These are phyloP conservation scores for Andrena dorsata DNA, from an alignment of 2,888 invertebrate genomes.

Conservation along the genomic window DNA sequence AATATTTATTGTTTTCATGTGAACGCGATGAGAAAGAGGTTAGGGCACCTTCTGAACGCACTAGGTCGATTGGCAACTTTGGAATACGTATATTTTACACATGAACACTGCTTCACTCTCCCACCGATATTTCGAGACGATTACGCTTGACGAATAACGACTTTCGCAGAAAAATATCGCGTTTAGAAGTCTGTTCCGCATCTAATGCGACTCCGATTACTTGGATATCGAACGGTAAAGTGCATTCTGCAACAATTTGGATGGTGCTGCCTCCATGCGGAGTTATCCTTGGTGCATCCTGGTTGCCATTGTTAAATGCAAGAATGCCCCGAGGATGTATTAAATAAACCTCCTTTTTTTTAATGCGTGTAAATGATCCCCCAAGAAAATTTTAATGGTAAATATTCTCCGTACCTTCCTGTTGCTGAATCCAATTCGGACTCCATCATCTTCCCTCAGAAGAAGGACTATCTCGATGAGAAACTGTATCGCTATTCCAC, in stretches of 20 bases:
- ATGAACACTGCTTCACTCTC: slow-evolving; percentile 22
- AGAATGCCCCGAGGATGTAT: background rate
- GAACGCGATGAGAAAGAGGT: slow-evolving; percentile 34
- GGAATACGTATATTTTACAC: slow-evolving; percentile 14
- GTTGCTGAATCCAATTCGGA: background rate
- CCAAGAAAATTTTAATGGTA: background rate
- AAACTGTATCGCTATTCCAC: background rate
- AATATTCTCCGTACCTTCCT: background rate
- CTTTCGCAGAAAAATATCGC: slow-evolving; percentile 44
- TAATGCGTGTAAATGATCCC: background rate
- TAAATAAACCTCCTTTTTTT: background rate
- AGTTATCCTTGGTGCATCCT: background rate
- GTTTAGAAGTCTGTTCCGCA: slow-evolving; percentile 36
- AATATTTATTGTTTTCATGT: slow-evolving; percentile 48
- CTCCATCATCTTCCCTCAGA: background rate
- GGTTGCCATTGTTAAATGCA: background rate
- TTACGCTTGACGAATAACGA: background rate
- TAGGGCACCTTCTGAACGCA: slow-evolving; percentile 36
- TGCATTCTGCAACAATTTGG: slow-evolving; percentile 41
- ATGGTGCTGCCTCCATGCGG: slow-evolving; percentile 50
- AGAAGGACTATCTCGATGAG: background rate
- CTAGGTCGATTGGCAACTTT: slow-evolving; percentile 9
- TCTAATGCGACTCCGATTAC: slow-evolving; percentile 45
- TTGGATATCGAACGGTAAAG: slow-evolving; percentile 54
- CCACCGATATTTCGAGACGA: slow-evolving; percentile 14